Base-by-base conservation (phyloP, 1,140 invertebrate genomes). In the Limonius californicus region DNA sequence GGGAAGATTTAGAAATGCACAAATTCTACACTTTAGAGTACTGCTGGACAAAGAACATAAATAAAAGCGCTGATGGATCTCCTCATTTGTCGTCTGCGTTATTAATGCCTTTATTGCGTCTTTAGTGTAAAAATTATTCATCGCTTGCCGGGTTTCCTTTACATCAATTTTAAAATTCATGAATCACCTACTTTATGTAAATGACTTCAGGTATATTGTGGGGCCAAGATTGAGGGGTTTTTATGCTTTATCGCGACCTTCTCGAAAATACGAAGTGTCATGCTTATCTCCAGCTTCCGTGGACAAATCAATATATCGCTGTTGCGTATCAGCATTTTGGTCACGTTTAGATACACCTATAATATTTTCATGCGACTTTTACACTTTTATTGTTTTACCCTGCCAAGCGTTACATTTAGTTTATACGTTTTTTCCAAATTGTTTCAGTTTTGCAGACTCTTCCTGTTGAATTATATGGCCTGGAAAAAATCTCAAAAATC, bases 141-240 rank as follows among this genome's bases (percentile, higher is more conserved):
- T 62, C 45, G 54, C 60, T 57, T 62, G n/a, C n/a, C 42, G 42
- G 54, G 54, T 62, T 62, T 62, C 60, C 60, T 58, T 62, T 57
- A 35, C 61, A 53, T 57, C 55, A 62, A 62, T 62, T 62, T 62
- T 62, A 62, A 62, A 57, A 62, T 62, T 62, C 61, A 62, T 62
- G 54, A 62, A 35, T 62, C 55, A 62, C 56, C 39, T 47, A 62
- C 56, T 62, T 62, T 57, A 57, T 62, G 55, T 62, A 62, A 62
- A 62, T 62, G 54, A 62, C 61, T 61, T 61, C 53, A 62, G 43
- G 55, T 62, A 57, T 62, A 62, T 62, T 62, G 61, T 62, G 56
- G 35, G 45, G 27, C 18, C 43, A 57, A 50, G 43, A 62, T 62
- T 62, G 61, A 55, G 23, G 54, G 56, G 39, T 57, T 62, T 45